phyloP scores from a whole-genome alignment of 2,113 vertebrate species.

The Sorex fumeus region DNA sequence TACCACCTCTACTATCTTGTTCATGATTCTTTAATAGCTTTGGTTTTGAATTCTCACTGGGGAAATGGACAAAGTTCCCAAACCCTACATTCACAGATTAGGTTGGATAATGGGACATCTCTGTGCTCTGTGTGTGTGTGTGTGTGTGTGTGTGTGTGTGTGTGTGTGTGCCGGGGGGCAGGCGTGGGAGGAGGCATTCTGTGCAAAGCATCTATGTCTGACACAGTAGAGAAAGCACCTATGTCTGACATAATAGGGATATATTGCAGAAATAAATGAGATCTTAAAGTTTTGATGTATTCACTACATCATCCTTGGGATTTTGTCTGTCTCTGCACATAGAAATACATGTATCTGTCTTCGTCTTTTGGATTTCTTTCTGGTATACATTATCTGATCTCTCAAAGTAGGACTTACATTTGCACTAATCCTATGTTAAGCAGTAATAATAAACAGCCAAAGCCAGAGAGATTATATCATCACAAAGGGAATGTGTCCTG shows the following conservation, averaged over 20 bases:
- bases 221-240: not conserved
- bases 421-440: not conserved
- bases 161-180: no score
- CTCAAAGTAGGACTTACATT: slow-evolving; percentile 4
- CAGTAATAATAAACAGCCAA: slow-evolving; percentile 12
- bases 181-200: not conserved
- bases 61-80: not conserved
- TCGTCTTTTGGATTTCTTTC: not conserved
- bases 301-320: not conserved
- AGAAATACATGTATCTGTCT: not conserved
- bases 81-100: not conserved
- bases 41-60: not conserved
- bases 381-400: slow-evolving; percentile 1
- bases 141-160: not conserved
- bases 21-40: not conserved
- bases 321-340: not conserved
- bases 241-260: rapidly evolving
- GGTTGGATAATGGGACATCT: not conserved
- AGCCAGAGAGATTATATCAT: not conserved
- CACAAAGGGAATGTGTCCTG: not conserved
- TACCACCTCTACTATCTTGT: not conserved
- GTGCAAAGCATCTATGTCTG: not conserved
- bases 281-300: not conserved
- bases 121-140: not conserved
- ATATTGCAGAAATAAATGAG: not conserved